Evolutionary conservation across 2,113 vertebrate species (phyloP).

Genomic region (Stomatorhinus ivindoensis): DNA sequence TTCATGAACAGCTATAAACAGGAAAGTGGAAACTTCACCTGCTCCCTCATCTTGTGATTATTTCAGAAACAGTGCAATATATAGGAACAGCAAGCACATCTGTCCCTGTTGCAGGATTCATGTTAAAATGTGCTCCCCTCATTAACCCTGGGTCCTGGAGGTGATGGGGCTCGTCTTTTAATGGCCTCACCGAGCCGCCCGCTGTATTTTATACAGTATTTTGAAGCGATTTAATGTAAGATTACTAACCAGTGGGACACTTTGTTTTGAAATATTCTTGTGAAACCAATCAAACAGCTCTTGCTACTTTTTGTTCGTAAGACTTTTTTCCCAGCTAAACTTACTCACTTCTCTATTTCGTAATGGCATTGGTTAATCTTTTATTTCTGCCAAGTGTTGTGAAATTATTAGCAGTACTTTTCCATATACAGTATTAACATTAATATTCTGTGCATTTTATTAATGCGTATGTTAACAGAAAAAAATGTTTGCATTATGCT

Average conservation of each 20-base stretch:
- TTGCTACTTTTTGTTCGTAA: not conserved
- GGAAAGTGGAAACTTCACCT: not conserved
- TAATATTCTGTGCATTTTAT: not conserved
- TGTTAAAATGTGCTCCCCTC: not conserved
- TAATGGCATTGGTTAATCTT: not conserved
- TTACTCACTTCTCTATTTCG: not conserved
- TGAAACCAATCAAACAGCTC: not conserved
- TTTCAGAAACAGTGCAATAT: not conserved
- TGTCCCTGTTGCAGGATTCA: not conserved
- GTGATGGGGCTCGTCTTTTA: not conserved
- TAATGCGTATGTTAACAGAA: not conserved
- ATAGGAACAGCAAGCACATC: not conserved
- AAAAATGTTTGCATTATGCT: not conserved
- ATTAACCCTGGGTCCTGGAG: not conserved
- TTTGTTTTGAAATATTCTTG: not conserved
- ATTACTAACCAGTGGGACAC: not conserved
- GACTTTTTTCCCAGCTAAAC: not conserved
- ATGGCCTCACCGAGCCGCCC: not conserved
- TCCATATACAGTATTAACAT: not conserved
- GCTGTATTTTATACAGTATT: not conserved
- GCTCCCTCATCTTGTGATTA: not conserved
- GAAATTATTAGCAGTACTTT: not conserved
- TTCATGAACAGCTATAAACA: slow-evolving; percentile 41
- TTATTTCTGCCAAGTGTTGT: not conserved
- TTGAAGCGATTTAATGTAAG: not conserved